Conservation (phyloP, 2,888 invertebrate species). For the Scotopteryx bipunctaria region DNA sequence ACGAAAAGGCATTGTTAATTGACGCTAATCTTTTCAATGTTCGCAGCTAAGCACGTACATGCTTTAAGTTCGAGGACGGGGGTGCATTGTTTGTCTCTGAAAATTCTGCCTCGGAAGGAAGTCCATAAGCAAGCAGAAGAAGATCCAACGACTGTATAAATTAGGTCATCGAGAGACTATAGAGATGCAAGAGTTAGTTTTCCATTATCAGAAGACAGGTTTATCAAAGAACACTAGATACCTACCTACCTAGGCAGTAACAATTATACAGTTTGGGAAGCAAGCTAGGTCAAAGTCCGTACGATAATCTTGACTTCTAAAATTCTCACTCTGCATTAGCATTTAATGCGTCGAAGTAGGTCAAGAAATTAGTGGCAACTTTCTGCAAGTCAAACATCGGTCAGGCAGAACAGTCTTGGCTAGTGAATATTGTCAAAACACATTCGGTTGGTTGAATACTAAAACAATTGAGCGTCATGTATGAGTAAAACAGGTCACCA, state of each 20-base stretch:
- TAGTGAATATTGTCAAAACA: constrained; percentile 67
- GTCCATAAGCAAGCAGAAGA: neutral
- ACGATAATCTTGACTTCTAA: constrained; percentile 17
- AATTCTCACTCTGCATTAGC: constrained; percentile 8
- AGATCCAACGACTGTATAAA: no score
- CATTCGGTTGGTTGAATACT: constrained; percentile 42
- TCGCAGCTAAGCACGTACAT: neutral
- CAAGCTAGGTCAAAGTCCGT: neutral
- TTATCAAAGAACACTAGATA: no score
- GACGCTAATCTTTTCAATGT: constrained; percentile 3
- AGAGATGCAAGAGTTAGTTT: no score
- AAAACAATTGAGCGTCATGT: constrained; percentile 55
- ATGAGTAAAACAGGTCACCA: constrained; percentile 35
- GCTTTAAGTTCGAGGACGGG: neutral
- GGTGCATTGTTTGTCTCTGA: neutral
- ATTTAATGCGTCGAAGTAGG: constrained; percentile 22
- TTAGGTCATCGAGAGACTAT: no score
- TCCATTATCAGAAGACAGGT: no score
- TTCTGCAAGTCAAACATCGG: constrained; percentile 17
- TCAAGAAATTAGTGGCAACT: constrained; percentile 23
- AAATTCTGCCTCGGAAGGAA: neutral
- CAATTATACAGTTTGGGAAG: constrained; percentile 9
- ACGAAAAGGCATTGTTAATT: constrained; percentile 3
- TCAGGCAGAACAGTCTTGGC: constrained; percentile 20
- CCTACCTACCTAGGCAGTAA: no score